Conservation (phyloP, 2,113 vertebrate species). For the Nipponia nippon region DNA sequence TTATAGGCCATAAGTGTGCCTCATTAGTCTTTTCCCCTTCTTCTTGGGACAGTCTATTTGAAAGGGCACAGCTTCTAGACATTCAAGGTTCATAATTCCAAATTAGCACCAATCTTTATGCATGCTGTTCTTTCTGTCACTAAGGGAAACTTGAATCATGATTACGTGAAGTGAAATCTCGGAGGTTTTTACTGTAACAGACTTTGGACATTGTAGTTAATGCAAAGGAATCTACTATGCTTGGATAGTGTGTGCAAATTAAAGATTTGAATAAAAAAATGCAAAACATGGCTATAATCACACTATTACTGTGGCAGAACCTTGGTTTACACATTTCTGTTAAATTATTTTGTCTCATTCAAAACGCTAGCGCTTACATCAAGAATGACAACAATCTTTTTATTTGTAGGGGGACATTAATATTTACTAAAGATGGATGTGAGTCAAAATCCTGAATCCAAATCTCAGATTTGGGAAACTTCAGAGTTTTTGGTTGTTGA, state of each 20-base stretch:
- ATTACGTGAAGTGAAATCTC: not conserved
- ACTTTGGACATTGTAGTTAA: not conserved
- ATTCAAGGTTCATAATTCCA: not conserved
- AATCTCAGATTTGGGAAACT: not conserved
- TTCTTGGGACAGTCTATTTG: not conserved
- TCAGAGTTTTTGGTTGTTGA: not conserved
- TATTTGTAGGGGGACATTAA: not conserved
- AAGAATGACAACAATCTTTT: not conserved
- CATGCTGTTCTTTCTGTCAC: not conserved
- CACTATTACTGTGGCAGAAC: not conserved
- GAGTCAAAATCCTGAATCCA: not conserved
- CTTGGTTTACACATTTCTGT: not conserved
- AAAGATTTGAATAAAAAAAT: not conserved
- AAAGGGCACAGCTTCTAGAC: not conserved
- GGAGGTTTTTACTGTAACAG: not conserved
- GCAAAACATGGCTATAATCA: not conserved
- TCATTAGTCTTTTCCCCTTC: not conserved
- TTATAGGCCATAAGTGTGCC: not conserved
- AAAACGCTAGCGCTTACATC: not conserved
- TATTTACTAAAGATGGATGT: not conserved
- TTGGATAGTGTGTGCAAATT: not conserved
- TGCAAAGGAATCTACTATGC: not conserved
- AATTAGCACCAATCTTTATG: not conserved
- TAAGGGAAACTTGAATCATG: not conserved
- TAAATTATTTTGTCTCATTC: not conserved